Conservation (phyloP, 2,888 invertebrate genomes). For the Neelides folsomi region DNA sequence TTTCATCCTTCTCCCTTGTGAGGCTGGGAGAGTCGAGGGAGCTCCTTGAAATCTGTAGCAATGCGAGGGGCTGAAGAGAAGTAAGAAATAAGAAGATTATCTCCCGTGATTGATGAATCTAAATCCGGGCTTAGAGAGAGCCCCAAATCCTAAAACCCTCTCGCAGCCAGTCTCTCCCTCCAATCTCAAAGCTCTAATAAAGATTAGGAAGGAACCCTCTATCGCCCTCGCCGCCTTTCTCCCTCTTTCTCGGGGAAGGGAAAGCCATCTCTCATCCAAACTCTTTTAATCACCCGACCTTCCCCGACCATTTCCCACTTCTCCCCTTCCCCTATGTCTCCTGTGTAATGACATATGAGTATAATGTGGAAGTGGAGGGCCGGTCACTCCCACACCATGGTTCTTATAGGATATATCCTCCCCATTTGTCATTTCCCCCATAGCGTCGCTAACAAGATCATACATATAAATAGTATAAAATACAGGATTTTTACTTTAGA, state of each 20-base stretch:
- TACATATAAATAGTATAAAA: too few species aligned
- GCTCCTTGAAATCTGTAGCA: neutral
- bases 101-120: conserved; percentile 34
- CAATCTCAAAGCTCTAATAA: conserved; percentile 32
- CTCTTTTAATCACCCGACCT: neutral
- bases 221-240: neutral
- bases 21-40: neutral
- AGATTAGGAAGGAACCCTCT: conserved; percentile 21
- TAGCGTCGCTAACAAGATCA: too few species aligned
- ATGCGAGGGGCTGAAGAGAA: conserved; percentile 12
- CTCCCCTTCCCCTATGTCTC: conserved; percentile 3
- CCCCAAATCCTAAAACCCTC: conserved; percentile 20
- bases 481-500: too few species aligned
- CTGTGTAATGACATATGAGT: too few species aligned
- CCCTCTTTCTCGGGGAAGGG: neutral
- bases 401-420: too few species aligned
- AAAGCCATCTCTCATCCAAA: too few species aligned
- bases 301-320: conserved; percentile 1
- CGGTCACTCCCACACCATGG: neutral
- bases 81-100: conserved; percentile 34
- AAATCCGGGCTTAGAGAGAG: conserved; percentile 34
- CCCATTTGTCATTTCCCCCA: too few species aligned
- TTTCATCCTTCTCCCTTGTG: neutral
- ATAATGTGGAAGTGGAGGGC: neutral
- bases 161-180: conserved; percentile 15